phyloP scores from a whole-genome alignment of 2,113 vertebrate genomes.

The Haemorhous mexicanus region DNA sequence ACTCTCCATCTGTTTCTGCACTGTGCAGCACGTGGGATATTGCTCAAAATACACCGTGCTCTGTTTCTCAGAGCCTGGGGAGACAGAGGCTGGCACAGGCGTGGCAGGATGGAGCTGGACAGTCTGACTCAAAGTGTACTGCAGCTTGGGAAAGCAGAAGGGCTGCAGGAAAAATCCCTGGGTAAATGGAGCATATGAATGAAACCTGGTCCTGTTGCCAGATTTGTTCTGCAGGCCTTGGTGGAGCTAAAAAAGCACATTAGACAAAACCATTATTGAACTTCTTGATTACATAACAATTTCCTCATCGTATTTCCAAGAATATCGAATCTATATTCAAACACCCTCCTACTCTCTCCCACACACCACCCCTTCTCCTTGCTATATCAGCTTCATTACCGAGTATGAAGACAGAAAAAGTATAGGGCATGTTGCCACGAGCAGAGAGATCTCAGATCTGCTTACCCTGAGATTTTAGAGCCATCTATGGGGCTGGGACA shows the following conservation, averaged over 20 bases:
- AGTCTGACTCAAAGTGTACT: neutral
- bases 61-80: neutral
- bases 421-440: conserved; percentile 30
- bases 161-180: neutral
- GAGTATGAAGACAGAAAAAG: conserved; percentile 43
- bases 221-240: conserved; percentile 13
- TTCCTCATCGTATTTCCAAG: conserved; percentile 68
- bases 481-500: conserved; percentile 44
- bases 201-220: conserved; percentile 21
- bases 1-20: conserved; percentile 51
- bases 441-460: conserved; percentile 17
- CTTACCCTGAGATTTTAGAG: conserved; percentile 51
- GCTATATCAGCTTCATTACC: conserved; percentile 59
- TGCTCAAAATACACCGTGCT: neutral
- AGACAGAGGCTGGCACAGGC: neutral
- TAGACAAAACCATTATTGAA: conserved; percentile 64
- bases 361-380: conserved; percentile 52
- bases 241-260: conserved; percentile 45
- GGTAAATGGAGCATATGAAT: conserved; percentile 38
- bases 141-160: neutral
- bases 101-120: conserved; percentile 14
- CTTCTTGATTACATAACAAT: conserved; percentile 65
- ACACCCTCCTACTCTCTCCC: conserved; percentile 59
- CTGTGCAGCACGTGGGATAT: conserved; percentile 3
- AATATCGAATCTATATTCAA: conserved; percentile 65